Evolutionary conservation across 2,888 invertebrate species (phyloP), one percentile per base, ranked within the genome.

Genomic region (Mylabris sibirica): DNA sequence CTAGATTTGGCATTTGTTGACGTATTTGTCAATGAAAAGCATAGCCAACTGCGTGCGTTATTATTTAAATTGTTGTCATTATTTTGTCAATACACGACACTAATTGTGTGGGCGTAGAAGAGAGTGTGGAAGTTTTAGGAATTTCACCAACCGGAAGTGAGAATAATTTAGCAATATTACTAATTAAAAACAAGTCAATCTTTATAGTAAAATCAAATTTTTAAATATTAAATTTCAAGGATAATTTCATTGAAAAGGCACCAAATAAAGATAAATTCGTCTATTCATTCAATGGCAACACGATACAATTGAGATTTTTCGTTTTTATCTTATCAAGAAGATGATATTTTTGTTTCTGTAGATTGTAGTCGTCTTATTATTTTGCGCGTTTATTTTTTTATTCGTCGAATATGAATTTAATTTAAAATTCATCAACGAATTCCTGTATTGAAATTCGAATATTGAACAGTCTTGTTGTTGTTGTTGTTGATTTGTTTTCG

Each of bases 101-200:
- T n/a, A 35, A 11, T 35, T 35, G 11, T 35, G 35, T 35, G 22
- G n/a, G 22, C 17, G 59, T n/a, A 8, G 59, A 3, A 59, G 5
- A 20, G 3, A 8, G 22, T 24, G 3, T 30, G 3, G 30, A 30
- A 60, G 14, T 60, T 30, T 60, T 30, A 30, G 60, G 60, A 60
- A 60, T 60, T 60, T 30, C n/a, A 17, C 6, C 59, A 17, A 60
- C 60, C 35, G 44, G 44, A 44, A 44, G n/a, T 2, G 44, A n/a
- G n/a, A n/a, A n/a, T 44, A 44, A 44, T 60, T 34, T 35, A 60
- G 30, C 59, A 24, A 17, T 5, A 60, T 14, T 60, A 30, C n/a
- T 59, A n/a, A 44, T n/a, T 44, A 44, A 17, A 11, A 60, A 26
- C 30, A 60, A 30, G 3, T 3, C 1, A 14, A 26, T 12, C 38